Percentiles rank a stretch among this genome's conserved stretches.
These are phyloP conservation scores for Chaetura pelagica DNA, from an alignment of 2,113 vertebrate genomes.

Conservation along the genomic window DNA sequence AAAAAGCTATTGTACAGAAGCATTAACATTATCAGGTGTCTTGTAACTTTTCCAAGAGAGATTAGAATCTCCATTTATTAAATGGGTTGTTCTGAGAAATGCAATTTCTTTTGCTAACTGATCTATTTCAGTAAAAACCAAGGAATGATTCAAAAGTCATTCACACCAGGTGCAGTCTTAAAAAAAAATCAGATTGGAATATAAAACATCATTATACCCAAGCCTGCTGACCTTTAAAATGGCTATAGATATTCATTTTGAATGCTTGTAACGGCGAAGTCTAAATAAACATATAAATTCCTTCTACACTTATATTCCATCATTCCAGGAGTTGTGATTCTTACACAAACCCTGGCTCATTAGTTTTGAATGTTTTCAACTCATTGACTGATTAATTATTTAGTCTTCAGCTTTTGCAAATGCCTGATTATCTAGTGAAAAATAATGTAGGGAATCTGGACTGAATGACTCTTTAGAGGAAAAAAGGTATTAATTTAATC, in stretches of 20 bases:
- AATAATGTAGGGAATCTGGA: not conserved
- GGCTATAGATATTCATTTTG: constrained; percentile 23
- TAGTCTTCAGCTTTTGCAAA: constrained; percentile 14
- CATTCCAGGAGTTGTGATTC: not conserved
- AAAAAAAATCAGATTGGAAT: constrained; percentile 51
- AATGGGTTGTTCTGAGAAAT: constrained; percentile 10
- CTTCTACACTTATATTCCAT: not conserved
- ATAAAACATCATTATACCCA: constrained; percentile 43
- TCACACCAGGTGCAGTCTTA: constrained; percentile 36
- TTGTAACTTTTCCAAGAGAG: constrained; percentile 33
- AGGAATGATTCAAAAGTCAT: constrained; percentile 64
- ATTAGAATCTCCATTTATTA: not conserved
- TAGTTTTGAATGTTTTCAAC: constrained; percentile 32
- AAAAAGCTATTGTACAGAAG: not conserved
- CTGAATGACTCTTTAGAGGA: not conserved
- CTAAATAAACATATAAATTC: constrained; percentile 47
- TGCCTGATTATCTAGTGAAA: constrained; percentile 22
- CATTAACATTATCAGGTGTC: not conserved
- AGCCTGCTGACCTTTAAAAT: constrained; percentile 70
- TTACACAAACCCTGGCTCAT: not conserved
- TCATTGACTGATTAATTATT: constrained; percentile 40
- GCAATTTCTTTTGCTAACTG: constrained; percentile 42
- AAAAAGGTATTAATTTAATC: not conserved
- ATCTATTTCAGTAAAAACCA: constrained; percentile 65
- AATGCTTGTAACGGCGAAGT: constrained; percentile 39